Evolutionary conservation across 2,113 vertebrate species (phyloP).

Genomic region (Capricornis sumatraensis): DNA sequence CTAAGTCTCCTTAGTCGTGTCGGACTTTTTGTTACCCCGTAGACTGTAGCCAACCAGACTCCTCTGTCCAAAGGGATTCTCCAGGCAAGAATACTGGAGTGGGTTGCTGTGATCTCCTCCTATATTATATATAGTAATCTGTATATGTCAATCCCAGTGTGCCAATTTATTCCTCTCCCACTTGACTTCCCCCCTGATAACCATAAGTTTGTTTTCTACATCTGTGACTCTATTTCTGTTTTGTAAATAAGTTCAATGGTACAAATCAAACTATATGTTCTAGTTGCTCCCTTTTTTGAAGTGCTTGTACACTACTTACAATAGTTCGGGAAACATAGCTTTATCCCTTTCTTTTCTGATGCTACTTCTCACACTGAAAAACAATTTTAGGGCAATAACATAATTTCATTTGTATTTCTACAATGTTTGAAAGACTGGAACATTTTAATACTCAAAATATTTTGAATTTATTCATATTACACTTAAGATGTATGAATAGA

Average conservation of each 20-base stretch:
- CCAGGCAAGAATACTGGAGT: no score
- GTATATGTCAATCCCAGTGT: not conserved
- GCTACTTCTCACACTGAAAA: not conserved
- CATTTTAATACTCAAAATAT: not conserved
- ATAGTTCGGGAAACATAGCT: conserved; percentile 16
- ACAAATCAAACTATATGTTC: not conserved
- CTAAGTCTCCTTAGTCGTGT: no score
- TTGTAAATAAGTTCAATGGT: not conserved
- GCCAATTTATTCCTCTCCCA: not conserved
- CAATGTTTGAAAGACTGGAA: not conserved
- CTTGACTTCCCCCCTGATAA: not conserved
- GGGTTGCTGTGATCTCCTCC: no score
- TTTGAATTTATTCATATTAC: not conserved
- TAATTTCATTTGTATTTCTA: conserved; percentile 46
- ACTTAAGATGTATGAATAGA: not conserved
- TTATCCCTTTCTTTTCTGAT: conserved; percentile 26
- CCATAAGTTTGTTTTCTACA: not conserved
- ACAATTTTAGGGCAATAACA: not conserved
- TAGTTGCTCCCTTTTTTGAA: not conserved
- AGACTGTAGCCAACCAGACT: no score
- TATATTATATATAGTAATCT: not conserved
- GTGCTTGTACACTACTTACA: not conserved
- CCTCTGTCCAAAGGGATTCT: no score
- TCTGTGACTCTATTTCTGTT: not conserved
- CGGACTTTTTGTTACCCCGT: no score